Base-by-base conservation (phyloP, 2,888 invertebrate species). In the Acholoe squamosa region DNA sequence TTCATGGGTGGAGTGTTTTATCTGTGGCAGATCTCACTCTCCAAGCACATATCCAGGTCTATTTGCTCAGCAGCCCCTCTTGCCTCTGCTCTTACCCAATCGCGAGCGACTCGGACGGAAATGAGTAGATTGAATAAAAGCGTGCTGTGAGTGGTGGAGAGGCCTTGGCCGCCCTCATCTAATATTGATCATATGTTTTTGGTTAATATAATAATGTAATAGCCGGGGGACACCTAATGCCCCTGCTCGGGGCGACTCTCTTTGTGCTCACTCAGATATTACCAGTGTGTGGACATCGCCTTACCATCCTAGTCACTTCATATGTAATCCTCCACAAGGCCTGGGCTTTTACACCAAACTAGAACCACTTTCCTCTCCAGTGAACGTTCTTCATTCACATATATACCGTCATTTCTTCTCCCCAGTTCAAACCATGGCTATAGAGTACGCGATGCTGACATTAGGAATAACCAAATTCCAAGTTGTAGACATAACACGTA, bases 161-260 rank as follows among this genome's bases (percentile, higher is more conserved):
- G 54, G 86, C n/a, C 28, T n/a, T 16, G 54, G 54, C 43, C 52
- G 31, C 86, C 28, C 52, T 86, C 33, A 86, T 86, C 86, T 31
- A 86, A 86, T 86, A 86, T 86, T 86, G 86, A 86, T 86, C 86
- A 86, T 86, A 86, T 86, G 86, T 86, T 86, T 86, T 86, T 86
- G 31, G 86, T 86, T 86, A 86, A 86, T 86, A 86, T 86, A 86
- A 86, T 86, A 86, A 86, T 86, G 86, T 86, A 86, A 86, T 86
- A 56, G 86, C 86, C 56, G 31, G 51, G 54, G 56, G 86, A 86
- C 54, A 28, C 86, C 86, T 86, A 86, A 86, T 86, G 86, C 86
- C 56, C 56, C 54, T 28, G 31, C n/a, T 86, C 28, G 7, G 28
- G 28, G 86, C 52, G 16, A 54, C 54, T 54, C 54, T 86, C 54